A percentile compares a stretch with the other conserved stretches of the same genome.
Evolutionary conservation across 2,113 vertebrate genomes (phyloP).

Genomic region (Cyprinus carpio): DNA sequence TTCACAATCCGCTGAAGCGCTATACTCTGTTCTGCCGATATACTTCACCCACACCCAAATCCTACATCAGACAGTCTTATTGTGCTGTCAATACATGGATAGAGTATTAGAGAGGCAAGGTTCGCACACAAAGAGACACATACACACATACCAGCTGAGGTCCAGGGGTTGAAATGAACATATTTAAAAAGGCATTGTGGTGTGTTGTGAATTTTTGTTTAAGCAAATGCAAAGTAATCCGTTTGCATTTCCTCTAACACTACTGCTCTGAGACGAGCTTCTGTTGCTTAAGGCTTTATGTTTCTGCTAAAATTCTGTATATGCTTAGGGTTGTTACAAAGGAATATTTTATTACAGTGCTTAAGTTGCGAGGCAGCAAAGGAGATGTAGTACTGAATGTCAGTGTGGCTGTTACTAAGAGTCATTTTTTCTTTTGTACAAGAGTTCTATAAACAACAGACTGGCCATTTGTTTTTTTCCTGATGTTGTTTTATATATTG

Average conservation of each 20-base stretch:
- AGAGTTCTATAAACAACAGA: not conserved
- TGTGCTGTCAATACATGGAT: conserved; percentile 4
- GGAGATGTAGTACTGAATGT: not conserved
- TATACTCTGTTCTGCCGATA: not conserved
- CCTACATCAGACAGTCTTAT: not conserved
- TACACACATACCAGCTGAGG: not conserved
- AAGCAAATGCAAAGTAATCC: conserved; percentile 29
- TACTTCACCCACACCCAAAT: not conserved
- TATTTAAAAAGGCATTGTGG: conserved; percentile 5
- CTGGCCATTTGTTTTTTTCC: not conserved
- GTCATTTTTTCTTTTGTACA: not conserved
- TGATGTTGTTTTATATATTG: not conserved
- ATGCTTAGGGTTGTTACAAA: not conserved
- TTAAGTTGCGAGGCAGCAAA: not conserved
- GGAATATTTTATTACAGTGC: conserved; percentile 15
- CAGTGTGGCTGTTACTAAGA: not conserved
- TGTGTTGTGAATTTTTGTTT: not conserved
- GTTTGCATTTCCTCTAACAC: not conserved
- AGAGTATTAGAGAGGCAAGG: not conserved
- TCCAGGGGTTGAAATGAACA: not conserved
- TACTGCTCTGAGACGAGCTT: not conserved
- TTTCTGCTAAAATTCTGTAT: conserved; percentile 1
- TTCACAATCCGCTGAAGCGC: not conserved
- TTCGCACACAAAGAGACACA: not conserved
- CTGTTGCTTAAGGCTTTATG: conserved; percentile 14